Percentiles rank a stretch among this genome's conserved stretches.
phyloP scores from a whole-genome alignment of 2,888 invertebrate genomes.

The Beris chalybata region DNA sequence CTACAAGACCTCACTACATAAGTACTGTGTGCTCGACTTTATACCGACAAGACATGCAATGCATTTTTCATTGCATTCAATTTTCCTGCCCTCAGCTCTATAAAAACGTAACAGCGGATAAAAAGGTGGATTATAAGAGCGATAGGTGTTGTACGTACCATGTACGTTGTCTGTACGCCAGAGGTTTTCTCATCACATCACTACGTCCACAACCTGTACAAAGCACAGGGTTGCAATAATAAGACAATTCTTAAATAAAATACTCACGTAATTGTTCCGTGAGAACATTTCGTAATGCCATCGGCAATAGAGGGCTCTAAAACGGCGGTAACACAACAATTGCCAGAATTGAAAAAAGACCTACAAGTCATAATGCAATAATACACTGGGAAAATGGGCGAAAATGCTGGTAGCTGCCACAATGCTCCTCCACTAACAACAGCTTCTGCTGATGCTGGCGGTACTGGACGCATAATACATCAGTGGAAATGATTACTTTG shows the following conservation, averaged over 20 bases:
- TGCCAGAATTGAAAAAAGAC: constrained; percentile 17
- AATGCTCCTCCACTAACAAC: no score
- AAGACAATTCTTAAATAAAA: constrained; percentile 38
- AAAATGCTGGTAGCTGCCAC: no score
- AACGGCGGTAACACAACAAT: constrained; percentile 15
- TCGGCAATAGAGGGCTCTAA: neutral
- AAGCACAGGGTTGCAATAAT: constrained; percentile 6
- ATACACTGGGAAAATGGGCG: constrained; percentile 14
- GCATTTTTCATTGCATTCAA: constrained; percentile 9
- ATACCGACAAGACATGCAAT: constrained; percentile 1
- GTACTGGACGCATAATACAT: neutral
- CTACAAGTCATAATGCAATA: constrained; percentile 16
- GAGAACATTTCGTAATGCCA: constrained; percentile 34
- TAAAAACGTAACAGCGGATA: no score
- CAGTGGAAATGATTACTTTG: constrained; percentile 17
- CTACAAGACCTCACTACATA: no score
- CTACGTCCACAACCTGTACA: no score
- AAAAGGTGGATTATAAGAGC: no score
- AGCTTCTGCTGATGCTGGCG: no score
- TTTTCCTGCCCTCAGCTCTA: neutral
- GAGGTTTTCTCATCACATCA: no score
- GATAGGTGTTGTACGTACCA: no score
- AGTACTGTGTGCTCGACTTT: neutral
- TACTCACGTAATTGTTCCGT: constrained; percentile 40
- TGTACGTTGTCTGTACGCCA: no score